Evolutionary conservation across 2,888 invertebrate genomes (phyloP), one percentile per base, ranked within the genome.

Genomic region (Drosophila yooni): DNA sequence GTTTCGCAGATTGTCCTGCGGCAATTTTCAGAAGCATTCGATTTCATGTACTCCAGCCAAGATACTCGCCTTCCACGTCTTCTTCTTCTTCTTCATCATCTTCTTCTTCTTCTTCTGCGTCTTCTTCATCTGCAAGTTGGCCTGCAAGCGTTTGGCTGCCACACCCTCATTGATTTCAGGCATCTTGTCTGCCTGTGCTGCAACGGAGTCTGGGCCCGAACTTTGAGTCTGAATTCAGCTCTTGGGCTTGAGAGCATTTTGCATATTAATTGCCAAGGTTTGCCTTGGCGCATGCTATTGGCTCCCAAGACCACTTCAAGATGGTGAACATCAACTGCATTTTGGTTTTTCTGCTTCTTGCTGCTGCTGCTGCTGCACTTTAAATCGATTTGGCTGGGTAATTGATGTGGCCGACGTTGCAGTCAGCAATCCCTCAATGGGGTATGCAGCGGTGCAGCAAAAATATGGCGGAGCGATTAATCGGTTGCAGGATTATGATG

Each of bases 21-120:
- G 90, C 81, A 83, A 82, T 90, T 90, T 90, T 89, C 90, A 89
- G 89, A 90, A 89, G 89, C 89, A 77, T 86, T 84, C 65, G 74
- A 74, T 77, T 68, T 73, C 83, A 81, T 85, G 81, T 84, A 79
- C 69, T 48, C 57, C 36, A 34, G 46, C 46, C 46, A 54, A 54
- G 70, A 53, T 74, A 46, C 25, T 46, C 46, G 60, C 66, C 58
- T 54, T 36, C 15, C 18, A 33, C 18, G 10, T 53, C 34, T 7
- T 15, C 31, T 7, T 13, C 52, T 3, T 13, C n/a, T 13, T 13
- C 31, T 0, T 33, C 11, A 1, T 0, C 29, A 3, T 5, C 21
- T 21, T 13, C 31, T 15, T 43, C 21, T 2, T 1, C 53, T 6
- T n/a, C 15, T 15, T 11, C 52, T 8, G 33, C n/a, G 5, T 25